These are phyloP conservation scores for Amblyopsis hoosieri DNA, from an alignment of 2,797 vertebrate species.

Conservation along the genomic window DNA sequence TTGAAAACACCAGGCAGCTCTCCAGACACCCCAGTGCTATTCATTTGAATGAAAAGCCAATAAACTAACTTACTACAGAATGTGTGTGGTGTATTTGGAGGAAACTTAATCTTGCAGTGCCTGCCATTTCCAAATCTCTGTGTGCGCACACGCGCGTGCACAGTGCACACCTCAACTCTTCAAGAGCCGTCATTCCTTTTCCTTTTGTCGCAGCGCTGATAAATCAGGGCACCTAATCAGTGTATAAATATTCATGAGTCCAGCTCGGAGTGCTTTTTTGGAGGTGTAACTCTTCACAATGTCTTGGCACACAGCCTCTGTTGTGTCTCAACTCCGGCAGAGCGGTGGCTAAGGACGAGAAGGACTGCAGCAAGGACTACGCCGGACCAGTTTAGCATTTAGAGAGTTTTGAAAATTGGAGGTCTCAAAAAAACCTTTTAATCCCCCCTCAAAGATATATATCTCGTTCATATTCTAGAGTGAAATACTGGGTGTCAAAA, in stretches of 20 bases:
- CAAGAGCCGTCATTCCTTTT: slow-evolving; percentile 62
- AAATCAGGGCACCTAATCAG: slow-evolving; percentile 78
- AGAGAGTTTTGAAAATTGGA: slow-evolving; percentile 47
- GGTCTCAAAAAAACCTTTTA: slow-evolving; percentile 26
- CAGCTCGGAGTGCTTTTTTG: slow-evolving; percentile 54
- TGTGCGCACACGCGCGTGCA: background rate
- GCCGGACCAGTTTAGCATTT: slow-evolving; percentile 55
- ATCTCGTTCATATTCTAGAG: slow-evolving; percentile 47
- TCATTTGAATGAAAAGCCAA: no score
- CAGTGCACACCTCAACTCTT: slow-evolving; percentile 46
- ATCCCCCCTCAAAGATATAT: slow-evolving; percentile 23
- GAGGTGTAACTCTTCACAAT: slow-evolving; percentile 77
- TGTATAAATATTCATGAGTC: slow-evolving; percentile 80
- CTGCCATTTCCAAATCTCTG: background rate
- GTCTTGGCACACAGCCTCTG: slow-evolving; percentile 56
- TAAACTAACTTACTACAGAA: no score
- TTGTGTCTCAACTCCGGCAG: slow-evolving; percentile 58
- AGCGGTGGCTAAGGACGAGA: slow-evolving; percentile 37
- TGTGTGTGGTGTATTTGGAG: no score
- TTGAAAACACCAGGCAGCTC: no score
- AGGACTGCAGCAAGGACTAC: no score
- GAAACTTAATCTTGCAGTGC: no score
- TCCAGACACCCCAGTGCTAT: no score
- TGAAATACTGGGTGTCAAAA: slow-evolving; percentile 78
- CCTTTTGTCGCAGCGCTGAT: slow-evolving; percentile 64